Evolutionary conservation across 2,888 invertebrate genomes (phyloP).

Genomic region (Chirona hameri): DNA sequence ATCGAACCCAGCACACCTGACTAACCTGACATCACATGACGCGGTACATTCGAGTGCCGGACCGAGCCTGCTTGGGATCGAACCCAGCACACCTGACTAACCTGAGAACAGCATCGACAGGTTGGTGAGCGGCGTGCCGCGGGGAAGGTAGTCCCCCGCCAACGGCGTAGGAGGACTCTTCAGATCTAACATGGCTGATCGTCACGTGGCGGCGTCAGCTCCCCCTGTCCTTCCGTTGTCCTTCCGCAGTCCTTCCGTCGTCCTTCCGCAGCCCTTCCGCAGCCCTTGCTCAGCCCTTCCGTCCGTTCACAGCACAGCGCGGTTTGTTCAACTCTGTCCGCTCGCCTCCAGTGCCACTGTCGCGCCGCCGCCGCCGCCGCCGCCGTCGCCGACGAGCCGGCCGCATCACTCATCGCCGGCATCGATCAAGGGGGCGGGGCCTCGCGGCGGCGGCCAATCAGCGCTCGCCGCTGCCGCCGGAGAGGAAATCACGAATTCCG

Average conservation of each 20-base stretch:
- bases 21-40: too few species aligned
- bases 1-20: too few species aligned
- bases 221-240: too few species aligned
- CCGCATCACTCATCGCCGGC: slow-evolving; percentile 24
- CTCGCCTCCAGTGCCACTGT: background rate
- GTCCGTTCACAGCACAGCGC: background rate
- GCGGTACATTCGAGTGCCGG: too few species aligned
- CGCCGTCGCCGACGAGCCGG: background rate
- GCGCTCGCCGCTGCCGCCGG: too few species aligned
- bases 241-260: background rate
- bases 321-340: background rate
- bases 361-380: background rate
- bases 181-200: slow-evolving; percentile 39
- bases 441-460: slow-evolving; percentile 1
- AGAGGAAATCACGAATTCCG: slow-evolving; percentile 29
- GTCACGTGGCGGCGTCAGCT: background rate
- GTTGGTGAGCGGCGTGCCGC: slow-evolving; percentile 40
- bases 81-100: slow-evolving; percentile 32
- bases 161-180: slow-evolving; percentile 40
- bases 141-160: slow-evolving; percentile 39
- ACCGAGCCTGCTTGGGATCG: too few species aligned
- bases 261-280: background rate
- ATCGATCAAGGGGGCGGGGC: slow-evolving; percentile 28
- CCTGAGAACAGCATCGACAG: slow-evolving; percentile 42
- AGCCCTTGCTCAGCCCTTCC: background rate